Base-by-base conservation (phyloP, 2,888 invertebrate genomes). In the Gymnosoma rotundatum region DNA sequence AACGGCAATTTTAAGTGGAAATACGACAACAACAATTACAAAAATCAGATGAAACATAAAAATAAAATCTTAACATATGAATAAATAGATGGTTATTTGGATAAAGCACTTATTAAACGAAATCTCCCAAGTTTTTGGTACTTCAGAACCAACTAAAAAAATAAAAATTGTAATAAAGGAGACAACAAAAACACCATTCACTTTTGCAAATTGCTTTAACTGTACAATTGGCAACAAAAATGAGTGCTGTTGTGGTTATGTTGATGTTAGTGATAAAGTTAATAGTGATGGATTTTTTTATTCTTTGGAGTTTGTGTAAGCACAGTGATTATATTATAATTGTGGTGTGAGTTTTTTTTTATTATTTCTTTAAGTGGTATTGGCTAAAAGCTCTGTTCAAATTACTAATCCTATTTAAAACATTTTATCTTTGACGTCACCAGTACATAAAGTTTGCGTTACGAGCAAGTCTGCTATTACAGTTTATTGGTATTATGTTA, bases 241-340 rank as follows among this genome's bases (percentile, higher is more conserved):
- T 76, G 63, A 67, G 73, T 80, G 80, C 63, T 83, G 76, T 76
- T 67, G n/a, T n/a, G 48, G 67, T 48, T 60, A 75, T 75, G 66
- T 73, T 70, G 78, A 78, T 82, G 69, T 75, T 66, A 54, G 75
- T 76, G 83, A 80, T 83, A 80, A 80, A 73, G 72, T 72, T 76
- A 69, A 75, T 74, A 66, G 38, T 56, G 70, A 67, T 78, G 42
- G 16, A 54, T 73, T 50, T 60, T 48, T 48, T 70, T 54, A 78
- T 56, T n/a, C 48, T 2, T 7, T 38, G 6, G 6, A 16, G 60
- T 75, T 66, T 16, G 25, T 21, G n/a, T 66, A 79, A 42, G 18
- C 9, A 14, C 60, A 45, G 12, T 38, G 25, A 4, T 25, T 25
- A 25, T 25, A 25, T 25, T 25, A 25, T 4, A 25, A 25, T 25